Base-by-base conservation (phyloP, 2,797 vertebrate species). In the Enteromius treurensis region DNA sequence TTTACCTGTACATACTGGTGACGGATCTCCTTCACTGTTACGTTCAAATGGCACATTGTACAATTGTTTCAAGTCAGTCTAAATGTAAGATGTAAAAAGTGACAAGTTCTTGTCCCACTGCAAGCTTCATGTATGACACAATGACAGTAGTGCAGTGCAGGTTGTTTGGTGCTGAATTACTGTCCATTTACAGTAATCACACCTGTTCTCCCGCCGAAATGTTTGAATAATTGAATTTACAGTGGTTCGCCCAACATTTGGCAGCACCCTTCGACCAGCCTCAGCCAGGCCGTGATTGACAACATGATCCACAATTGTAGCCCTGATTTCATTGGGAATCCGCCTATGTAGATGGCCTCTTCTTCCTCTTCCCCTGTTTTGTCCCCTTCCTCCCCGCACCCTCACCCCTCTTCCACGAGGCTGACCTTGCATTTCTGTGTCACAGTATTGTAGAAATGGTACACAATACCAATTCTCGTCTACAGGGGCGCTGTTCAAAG, bases 341-440 rank as follows among this genome's bases (percentile, higher is more conserved):
- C 21, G 23, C 58, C 19, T n/a, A 55, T 55, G 53, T 55, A 55
- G 19, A n/a, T 55, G 19, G 53, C 53, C 53, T 55, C 53, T 55
- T n/a, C 21, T 55, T 55, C 55, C 55, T 58, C 55, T 58, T 58
- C 55, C 55, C 74, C 29, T 45, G 29, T 81, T 85, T 45, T 70
- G 3, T 53, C 40, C 10, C 32, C 69, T 34, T 32, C 29, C 29
- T 62, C 60, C 19, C 42, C 37, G 1, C 23, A 40, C 42, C 71
- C 62, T 81, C 64, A 77, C 84, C 64, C 79, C 71, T 77, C 73
- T 77, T 77, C 49, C 78, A 77, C 84, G 40, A 71, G 42, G 83
- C 58, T 84, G 77, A 84, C 67, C 67, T 47, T 84, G 34, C 68
- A 65, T 69, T 78, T 70, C 64, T 70, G 49, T 70, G 67, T 69